Base-by-base conservation (phyloP, 2,888 invertebrate genomes). In the Nomada hirtipes region DNA sequence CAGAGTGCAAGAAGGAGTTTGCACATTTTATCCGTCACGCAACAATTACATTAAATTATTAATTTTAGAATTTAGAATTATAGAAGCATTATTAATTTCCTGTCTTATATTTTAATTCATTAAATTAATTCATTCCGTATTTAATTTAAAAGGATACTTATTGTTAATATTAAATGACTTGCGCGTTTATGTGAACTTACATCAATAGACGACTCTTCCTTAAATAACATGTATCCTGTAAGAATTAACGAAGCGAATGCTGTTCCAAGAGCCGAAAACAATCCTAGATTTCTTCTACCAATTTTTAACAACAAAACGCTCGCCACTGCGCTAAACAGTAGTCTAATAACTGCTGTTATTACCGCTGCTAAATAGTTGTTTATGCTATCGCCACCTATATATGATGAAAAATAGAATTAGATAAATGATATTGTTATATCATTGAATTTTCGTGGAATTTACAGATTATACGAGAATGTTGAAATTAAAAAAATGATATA, bases 191-290 rank as follows among this genome's bases (percentile, higher is more conserved):
- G 1, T 10, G 50, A 44, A 71, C 87, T 90, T 79, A 92, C 90
- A 63, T 91, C 90, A 57, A 92, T 91, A 50, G 90, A 91, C 20
- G 94, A 91, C 2, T 92, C 92, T 2, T 89, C 84, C 15, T 93
- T 93, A 0, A 94, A 90, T 72, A 94, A 94, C 82, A 96, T 92
- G 79, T 95, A 95, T 2, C 94, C 92, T 36, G 95, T 96, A 4
- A 97, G 94, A 4, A 94, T 94, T 23, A 97, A 92, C 1, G 96
- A 96, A 85, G 96, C 95, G 0, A 95, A 76, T 0, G 96, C 96
- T 0, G 97, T 96, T 50, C 97, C 96, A 0, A 95, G 89, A 0
- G 96, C 97, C 0, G 97, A 97, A 50, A 95, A 92, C 69, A 97
- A 93, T 52, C 96, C 96, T 20, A 97, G 94, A 0, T 95, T 94